phyloP scores from a whole-genome alignment of 92 coral and sea anemone species.

The Siderastrea siderea region DNA sequence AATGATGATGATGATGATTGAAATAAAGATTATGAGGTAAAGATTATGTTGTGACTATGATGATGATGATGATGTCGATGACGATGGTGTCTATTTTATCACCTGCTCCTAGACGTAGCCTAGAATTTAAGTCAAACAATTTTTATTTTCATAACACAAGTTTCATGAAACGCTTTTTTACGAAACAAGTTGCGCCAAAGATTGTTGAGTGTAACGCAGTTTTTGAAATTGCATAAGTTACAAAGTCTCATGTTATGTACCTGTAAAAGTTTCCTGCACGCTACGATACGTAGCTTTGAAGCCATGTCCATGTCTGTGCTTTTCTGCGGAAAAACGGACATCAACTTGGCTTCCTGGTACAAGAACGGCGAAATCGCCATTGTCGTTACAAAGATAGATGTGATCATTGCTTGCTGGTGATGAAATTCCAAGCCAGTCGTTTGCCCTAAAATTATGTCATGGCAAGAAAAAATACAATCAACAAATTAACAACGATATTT shows the following conservation, averaged over 20 bases:
- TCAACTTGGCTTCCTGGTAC: conserved; percentile 10
- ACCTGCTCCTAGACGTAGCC: too few species aligned
- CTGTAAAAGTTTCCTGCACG: neutral
- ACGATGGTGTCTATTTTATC: too few species aligned
- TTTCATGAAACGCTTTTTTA: too few species aligned
- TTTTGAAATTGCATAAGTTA: neutral
- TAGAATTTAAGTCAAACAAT: neutral
- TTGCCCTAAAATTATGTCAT: neutral
- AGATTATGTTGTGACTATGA: too few species aligned
- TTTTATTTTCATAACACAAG: neutral
- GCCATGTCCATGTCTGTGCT: neutral
- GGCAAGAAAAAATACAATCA: neutral
- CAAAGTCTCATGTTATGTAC: neutral
- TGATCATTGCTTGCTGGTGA: conserved; percentile 3
- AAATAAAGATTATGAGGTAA: too few species aligned
- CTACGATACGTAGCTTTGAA: neutral
- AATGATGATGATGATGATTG: too few species aligned
- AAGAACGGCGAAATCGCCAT: neutral
- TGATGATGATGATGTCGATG: too few species aligned
- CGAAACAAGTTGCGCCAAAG: too few species aligned
- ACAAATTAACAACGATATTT: too few species aligned
- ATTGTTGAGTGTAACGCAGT: too few species aligned
- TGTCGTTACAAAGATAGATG: neutral
- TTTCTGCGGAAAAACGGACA: neutral
- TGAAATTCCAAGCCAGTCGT: conserved; percentile 3